These are phyloP conservation scores for Erythrolamprus reginae DNA, from an alignment of 2,113 vertebrate genomes.

Conservation along the genomic window DNA sequence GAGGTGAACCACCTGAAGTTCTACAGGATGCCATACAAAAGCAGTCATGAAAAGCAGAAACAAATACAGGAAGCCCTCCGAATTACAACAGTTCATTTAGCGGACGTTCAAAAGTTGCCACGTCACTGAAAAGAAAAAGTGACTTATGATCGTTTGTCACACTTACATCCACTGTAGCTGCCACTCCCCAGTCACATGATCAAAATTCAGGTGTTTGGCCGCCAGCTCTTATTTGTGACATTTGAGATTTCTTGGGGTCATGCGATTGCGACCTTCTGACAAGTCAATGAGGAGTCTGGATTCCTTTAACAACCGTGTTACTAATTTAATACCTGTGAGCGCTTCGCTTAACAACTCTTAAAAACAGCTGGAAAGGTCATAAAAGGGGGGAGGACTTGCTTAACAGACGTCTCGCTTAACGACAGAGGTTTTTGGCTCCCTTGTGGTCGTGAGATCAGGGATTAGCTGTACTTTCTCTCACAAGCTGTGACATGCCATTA, in stretches of 20 bases:
- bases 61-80: neutral
- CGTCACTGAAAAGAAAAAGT: neutral
- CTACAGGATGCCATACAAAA: neutral
- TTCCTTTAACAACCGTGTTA: neutral
- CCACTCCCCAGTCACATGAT: neutral
- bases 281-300: too few relatives aligned
- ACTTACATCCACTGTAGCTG: neutral
- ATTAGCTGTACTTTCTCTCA: neutral
- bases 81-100: neutral
- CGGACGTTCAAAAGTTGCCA: neutral
- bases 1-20: neutral
- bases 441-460: neutral
- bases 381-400: accelerated
- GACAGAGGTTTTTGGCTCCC: neutral
- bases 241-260: too few relatives aligned
- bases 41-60: neutral
- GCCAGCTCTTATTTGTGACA: neutral
- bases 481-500: neutral
- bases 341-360: neutral
- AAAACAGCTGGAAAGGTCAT: neutral
- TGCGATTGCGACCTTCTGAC: too few relatives aligned
- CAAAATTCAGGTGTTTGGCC: neutral
- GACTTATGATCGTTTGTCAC: neutral
- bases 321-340: neutral
- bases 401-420: neutral